Conservation (phyloP, 2,797 vertebrate genomes). For the Diceros bicornis region DNA sequence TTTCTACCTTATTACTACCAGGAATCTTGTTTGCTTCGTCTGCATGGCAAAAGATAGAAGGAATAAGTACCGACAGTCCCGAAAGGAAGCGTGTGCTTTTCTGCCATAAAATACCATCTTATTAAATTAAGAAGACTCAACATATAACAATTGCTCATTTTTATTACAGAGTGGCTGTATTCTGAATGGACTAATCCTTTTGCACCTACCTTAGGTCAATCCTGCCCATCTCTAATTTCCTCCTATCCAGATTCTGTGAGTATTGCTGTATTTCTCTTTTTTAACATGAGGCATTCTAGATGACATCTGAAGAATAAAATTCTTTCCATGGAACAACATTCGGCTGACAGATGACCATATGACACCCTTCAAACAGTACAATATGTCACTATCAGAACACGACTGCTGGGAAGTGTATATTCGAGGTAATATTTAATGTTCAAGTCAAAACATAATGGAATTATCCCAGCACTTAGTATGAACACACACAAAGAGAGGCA, state of each 20-base stretch:
- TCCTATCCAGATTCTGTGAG: slow-evolving; percentile 54
- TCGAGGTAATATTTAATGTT: slow-evolving; percentile 80
- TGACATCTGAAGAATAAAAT: slow-evolving; percentile 79
- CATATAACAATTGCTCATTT: slow-evolving; percentile 27
- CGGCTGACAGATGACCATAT: slow-evolving; percentile 77
- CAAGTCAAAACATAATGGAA: slow-evolving; percentile 83
- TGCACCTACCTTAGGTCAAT: not conserved
- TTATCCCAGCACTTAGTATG: slow-evolving; percentile 68
- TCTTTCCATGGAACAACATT: slow-evolving; percentile 78
- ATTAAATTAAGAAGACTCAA: slow-evolving; percentile 53
- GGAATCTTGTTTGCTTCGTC: slow-evolving; percentile 15
- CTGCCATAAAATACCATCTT: slow-evolving; percentile 26
- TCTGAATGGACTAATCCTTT: slow-evolving; percentile 32
- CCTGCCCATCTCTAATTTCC: slow-evolving; percentile 47
- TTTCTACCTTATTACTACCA: not conserved
- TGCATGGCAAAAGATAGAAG: not conserved
- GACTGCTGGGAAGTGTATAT: slow-evolving; percentile 76
- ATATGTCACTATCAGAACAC: slow-evolving; percentile 79
- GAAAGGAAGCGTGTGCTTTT: slow-evolving; percentile 54
- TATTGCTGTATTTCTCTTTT: not conserved
- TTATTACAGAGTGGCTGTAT: not conserved
- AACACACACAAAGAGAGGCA: slow-evolving; percentile 65
- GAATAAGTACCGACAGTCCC: slow-evolving; percentile 1
- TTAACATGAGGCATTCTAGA: slow-evolving; percentile 71
- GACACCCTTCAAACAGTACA: slow-evolving; percentile 77